Percentiles rank a stretch among this genome's conserved stretches.
These are phyloP conservation scores for Rhagologus leucostigma DNA, from an alignment of 2,113 vertebrate genomes.

Conservation along the genomic window DNA sequence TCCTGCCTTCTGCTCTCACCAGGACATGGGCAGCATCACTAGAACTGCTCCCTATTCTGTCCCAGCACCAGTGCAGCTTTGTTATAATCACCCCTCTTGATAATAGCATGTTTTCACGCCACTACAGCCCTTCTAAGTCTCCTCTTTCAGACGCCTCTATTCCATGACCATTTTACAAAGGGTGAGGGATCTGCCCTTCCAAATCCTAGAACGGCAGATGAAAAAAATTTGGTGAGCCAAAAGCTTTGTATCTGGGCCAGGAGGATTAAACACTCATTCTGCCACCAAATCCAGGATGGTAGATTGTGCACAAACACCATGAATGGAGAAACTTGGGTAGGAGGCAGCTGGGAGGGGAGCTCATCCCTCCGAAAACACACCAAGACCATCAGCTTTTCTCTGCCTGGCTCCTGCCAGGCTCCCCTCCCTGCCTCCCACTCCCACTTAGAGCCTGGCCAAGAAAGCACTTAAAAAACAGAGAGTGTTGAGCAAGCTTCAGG, in stretches of 20 bases:
- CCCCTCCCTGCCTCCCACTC: neutral
- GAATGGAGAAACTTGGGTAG: neutral
- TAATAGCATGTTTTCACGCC: neutral
- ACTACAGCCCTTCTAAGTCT: neutral
- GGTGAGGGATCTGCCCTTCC: neutral
- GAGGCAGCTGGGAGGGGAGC: neutral
- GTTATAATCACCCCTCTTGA: neutral
- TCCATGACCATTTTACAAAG: neutral
- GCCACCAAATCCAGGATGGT: neutral
- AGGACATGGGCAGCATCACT: neutral
- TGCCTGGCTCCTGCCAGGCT: neutral
- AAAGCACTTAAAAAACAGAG: neutral
- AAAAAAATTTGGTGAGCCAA: fast-evolving
- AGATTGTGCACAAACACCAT: neutral
- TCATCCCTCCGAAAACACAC: neutral
- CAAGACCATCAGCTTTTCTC: fast-evolving
- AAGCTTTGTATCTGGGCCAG: neutral
- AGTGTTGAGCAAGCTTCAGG: neutral
- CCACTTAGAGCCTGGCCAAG: neutral
- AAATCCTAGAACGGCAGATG: neutral
- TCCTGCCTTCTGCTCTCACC: neutral
- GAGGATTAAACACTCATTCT: neutral
- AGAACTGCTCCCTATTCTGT: neutral
- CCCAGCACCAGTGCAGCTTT: neutral
- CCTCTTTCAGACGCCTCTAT: neutral